Evolutionary conservation across 2,113 vertebrate species (phyloP).

Genomic region (Haemorhous mexicanus): DNA sequence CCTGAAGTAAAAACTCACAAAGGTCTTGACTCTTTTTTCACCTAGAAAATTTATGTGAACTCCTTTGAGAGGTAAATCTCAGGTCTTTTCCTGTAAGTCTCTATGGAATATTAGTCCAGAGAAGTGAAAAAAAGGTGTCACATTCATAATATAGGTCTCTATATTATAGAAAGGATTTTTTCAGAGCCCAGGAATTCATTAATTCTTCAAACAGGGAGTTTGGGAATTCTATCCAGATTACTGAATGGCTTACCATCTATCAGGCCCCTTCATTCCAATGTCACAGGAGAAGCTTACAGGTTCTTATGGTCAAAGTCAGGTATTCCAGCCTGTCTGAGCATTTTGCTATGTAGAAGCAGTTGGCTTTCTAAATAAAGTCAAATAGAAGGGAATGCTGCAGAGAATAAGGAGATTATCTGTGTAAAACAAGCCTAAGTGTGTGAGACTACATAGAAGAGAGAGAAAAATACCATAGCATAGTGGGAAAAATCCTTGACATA

Average conservation of each 20-base stretch:
- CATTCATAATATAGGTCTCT: neutral
- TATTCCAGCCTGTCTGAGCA: neutral
- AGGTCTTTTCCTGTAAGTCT: neutral
- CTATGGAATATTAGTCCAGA: neutral
- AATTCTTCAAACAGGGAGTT: neutral
- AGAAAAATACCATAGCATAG: neutral
- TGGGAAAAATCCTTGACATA: constrained; percentile 16
- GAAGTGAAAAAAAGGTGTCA: neutral
- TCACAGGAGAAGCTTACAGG: neutral
- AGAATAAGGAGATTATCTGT: neutral
- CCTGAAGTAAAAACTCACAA: neutral
- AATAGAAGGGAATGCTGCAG: neutral
- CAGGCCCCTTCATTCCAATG: neutral
- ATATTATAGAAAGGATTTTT: neutral
- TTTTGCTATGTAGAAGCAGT: neutral
- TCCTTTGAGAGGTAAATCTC: neutral
- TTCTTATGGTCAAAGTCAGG: neutral
- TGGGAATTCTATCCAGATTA: neutral
- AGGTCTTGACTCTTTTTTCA: neutral
- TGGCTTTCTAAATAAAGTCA: neutral
- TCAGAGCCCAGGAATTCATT: neutral
- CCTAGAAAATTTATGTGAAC: neutral
- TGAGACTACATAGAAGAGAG: neutral
- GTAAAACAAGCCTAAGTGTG: neutral
- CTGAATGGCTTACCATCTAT: neutral